Evolutionary conservation across 2,113 vertebrate species (phyloP).

Genomic region (Ailurus styani): DNA sequence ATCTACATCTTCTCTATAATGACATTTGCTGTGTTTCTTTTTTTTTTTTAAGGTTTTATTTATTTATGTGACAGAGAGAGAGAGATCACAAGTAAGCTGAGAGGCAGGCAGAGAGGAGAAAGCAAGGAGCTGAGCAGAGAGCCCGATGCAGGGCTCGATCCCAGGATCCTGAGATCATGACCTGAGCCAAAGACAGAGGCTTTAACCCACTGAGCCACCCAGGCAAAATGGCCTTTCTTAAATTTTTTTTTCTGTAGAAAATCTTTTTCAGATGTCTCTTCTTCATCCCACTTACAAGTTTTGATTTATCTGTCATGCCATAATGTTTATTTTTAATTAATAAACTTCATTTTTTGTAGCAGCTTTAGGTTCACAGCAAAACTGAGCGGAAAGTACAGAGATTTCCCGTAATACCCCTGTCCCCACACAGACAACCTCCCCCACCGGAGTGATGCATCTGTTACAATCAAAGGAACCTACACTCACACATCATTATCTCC

Average conservation of each 20-base stretch:
- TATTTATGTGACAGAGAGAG: no score
- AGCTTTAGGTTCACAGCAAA: neutral
- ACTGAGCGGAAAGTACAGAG: neutral
- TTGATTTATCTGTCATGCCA: neutral
- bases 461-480: neutral
- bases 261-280: neutral
- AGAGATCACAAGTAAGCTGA: no score
- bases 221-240: neutral
- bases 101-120: no score
- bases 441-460: neutral
- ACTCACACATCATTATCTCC: neutral
- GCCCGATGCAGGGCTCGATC: no score
- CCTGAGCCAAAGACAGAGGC: no score
- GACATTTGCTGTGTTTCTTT: neutral
- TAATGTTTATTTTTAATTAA: neutral
- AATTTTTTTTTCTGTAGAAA: neutral
- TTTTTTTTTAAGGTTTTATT: neutral
- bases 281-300: neutral
- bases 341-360: neutral
- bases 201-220: no score
- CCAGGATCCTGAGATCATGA: no score
- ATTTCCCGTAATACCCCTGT: no score
- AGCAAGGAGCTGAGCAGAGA: no score
- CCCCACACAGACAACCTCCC: neutral
- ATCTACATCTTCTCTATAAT: neutral